phyloP scores from a whole-genome alignment of 2,888 invertebrate species.

The Chorisops tibialis region DNA sequence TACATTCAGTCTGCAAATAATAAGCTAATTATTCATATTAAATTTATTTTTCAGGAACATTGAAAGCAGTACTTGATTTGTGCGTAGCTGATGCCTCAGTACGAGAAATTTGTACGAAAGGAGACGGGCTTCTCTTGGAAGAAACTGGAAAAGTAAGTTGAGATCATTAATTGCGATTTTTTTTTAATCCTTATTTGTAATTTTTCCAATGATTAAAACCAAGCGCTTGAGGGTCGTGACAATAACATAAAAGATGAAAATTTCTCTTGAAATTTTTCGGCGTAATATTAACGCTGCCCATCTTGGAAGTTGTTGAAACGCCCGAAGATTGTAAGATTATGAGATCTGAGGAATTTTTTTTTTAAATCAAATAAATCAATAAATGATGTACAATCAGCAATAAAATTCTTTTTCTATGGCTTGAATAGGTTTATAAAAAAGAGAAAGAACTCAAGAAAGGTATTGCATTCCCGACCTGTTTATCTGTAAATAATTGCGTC shows the following conservation, averaged over 20 bases:
- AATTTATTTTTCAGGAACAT: conserved; percentile 63
- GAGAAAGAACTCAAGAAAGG: conserved; percentile 98
- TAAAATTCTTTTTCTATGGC: no score
- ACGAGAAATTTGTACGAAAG: conserved; percentile 86
- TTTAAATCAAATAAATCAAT: no score
- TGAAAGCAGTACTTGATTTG: conserved; percentile 83
- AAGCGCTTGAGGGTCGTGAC: conserved; percentile 46
- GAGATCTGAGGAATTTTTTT: conserved; percentile 50
- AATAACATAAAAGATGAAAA: conserved; percentile 30
- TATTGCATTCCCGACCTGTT: conserved; percentile 97
- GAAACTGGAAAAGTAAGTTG: conserved; percentile 82
- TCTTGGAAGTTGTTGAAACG: conserved; percentile 29
- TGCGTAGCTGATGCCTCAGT: conserved; percentile 86
- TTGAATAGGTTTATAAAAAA: conserved; percentile 82
- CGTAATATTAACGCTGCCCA: neutral
- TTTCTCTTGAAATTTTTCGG: conserved; percentile 23
- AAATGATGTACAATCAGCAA: no score
- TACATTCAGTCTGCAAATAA: no score
- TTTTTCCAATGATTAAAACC: conserved; percentile 49
- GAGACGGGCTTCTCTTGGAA: conserved; percentile 81
- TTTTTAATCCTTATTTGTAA: neutral
- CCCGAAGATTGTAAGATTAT: conserved; percentile 52
- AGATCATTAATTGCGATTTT: neutral
- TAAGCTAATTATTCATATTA: no score
- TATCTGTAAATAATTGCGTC: conserved; percentile 98